phyloP scores from a whole-genome alignment of 1,140 invertebrate genomes.

The Wasmannia auropunctata region DNA sequence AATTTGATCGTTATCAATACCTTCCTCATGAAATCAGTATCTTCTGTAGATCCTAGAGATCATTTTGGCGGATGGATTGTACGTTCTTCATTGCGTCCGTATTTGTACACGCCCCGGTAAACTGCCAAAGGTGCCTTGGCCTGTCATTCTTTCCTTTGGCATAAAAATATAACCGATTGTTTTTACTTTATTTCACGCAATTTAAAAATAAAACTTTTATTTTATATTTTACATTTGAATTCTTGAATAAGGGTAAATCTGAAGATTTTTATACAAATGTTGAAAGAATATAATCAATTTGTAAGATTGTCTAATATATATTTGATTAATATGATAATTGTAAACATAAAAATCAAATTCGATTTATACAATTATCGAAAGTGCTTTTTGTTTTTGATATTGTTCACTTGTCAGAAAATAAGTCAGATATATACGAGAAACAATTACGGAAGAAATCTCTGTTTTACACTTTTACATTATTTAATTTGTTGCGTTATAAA shows the following conservation, averaged over 20 bases:
- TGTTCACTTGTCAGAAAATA: conserved; percentile 88
- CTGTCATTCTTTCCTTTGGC: too few species aligned
- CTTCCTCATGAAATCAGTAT: conserved; percentile 99
- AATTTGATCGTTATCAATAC: conserved; percentile 99
- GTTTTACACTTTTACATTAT: not conserved
- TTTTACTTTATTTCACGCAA: not conserved
- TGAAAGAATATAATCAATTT: too few species aligned
- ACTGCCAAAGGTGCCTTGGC: conserved; percentile 99
- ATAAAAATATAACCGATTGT: not conserved
- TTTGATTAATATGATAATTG: too few species aligned
- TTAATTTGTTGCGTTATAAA: not conserved
- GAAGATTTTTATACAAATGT: too few species aligned
- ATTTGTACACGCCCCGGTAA: conserved; percentile 95
- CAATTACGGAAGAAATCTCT: not conserved
- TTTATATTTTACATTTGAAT: too few species aligned
- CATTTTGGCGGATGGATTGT: conserved; percentile 97
- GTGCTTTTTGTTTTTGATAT: conserved; percentile 91
- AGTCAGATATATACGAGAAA: not conserved
- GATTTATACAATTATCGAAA: conserved; percentile 89
- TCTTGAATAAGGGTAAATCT: too few species aligned
- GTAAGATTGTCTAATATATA: too few species aligned
- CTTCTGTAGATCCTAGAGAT: conserved; percentile 95
- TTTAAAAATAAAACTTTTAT: too few species aligned
- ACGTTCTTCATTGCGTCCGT: conserved; percentile 92
- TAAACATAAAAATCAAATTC: too few species aligned